Conservation (phyloP, 2,113 vertebrate genomes). For the Clarias macrocephalus region DNA sequence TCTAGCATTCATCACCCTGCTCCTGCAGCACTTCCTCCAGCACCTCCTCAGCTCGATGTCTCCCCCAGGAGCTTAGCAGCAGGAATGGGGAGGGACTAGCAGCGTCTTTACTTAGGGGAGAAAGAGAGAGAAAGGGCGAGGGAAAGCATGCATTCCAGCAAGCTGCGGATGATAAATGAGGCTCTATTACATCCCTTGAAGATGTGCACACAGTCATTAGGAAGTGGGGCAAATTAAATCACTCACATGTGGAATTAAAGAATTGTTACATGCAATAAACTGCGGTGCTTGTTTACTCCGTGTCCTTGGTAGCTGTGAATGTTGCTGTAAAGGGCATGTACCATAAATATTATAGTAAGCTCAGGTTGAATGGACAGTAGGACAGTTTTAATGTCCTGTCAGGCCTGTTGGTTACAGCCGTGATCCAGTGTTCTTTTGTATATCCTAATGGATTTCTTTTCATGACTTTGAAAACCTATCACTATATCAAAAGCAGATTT, state of each 20-base stretch:
- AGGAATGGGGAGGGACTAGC: constrained; percentile 74
- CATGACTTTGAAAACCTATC: background rate
- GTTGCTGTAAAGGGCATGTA: background rate
- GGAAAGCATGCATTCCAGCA: constrained; percentile 4
- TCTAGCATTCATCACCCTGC: constrained; percentile 82
- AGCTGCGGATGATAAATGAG: constrained; percentile 67
- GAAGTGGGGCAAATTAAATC: constrained; percentile 54
- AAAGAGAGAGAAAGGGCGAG: background rate
- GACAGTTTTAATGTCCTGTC: constrained; percentile 10
- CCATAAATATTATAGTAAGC: background rate
- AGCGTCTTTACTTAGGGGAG: constrained; percentile 74
- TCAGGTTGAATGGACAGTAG: constrained; percentile 20
- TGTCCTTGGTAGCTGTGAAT: constrained; percentile 32
- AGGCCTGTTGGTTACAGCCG: background rate
- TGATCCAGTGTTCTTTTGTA: background rate
- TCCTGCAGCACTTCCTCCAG: constrained; percentile 67
- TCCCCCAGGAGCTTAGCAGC: constrained; percentile 80
- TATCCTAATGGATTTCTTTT: background rate
- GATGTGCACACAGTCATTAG: constrained; percentile 62
- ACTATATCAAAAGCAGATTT: background rate
- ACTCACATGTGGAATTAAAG: constrained; percentile 52
- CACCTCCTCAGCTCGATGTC: constrained; percentile 76
- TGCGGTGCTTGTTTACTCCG: constrained; percentile 4
- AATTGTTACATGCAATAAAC: constrained; percentile 45
- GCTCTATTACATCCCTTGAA: constrained; percentile 65